Base-by-base conservation (phyloP, 2,113 vertebrate genomes). In the Chamaea fasciata region DNA sequence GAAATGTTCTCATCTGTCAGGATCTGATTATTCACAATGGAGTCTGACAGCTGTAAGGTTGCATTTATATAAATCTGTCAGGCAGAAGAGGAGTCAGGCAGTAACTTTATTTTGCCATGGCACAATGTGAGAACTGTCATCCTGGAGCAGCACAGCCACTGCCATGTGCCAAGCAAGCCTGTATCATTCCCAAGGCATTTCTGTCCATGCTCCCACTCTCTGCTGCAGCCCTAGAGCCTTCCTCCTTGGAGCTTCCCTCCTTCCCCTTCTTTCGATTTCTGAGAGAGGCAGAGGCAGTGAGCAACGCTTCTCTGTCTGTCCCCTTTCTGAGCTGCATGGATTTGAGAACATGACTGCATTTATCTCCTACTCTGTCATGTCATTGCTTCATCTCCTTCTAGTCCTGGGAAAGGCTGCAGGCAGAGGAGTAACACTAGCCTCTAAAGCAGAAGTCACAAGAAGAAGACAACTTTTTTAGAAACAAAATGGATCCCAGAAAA, bases 331-430 rank as follows among this genome's bases (percentile, higher is more conserved):
- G 46, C 15, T 70, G 33, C 4, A 2, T 26, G 39, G 30, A 33
- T 33, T 67, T 78, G 39, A 78, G 69, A 60, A 35, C 1, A 7
- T 1, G 4, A 15, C 63, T 0, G 0, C 15, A 7, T 84, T 67
- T 28, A 31, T 87, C 56, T 81, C 47, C n/a, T 87, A 11, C 5
- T 1, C 15, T 5, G 1, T 46, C 19, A 4, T 24, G 31, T 19
- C 47, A 42, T 33, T 74, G 26, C 22, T 80, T 77, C 6, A 17
- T 56, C 31, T 71, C 35, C 30, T 60, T 28, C 11, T 22, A 52
- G n/a, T 62, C 33, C 42, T 2, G 2, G 41, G 23, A 86, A 83
- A 57, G 15, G 24, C 35, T 35, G 7, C 0, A 0, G 10, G 31
- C 22, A 63, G 17, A 57, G 26, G 42, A 83, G 55, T 63, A 8